Conservation (phyloP, 2,888 invertebrate genomes). For the Clusia tigrina region DNA sequence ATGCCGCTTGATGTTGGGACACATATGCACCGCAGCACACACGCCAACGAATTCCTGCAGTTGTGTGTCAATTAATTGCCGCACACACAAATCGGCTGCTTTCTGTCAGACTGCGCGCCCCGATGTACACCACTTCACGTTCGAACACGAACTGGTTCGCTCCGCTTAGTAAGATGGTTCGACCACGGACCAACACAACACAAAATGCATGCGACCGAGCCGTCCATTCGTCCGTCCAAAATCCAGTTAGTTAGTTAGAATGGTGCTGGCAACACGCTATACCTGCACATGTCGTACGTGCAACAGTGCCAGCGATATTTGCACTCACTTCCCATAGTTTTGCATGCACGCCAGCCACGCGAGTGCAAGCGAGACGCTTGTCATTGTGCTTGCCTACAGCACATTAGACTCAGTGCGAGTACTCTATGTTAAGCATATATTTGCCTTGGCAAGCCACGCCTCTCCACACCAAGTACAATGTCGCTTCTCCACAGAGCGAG, state of each 20-base stretch:
- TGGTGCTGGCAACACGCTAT: no score
- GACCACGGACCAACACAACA: conserved; percentile 29
- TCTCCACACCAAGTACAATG: not conserved
- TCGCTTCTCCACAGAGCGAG: not conserved
- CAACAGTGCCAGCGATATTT: not conserved
- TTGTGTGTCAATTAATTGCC: not conserved
- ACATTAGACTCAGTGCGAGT: not conserved
- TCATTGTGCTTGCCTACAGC: not conserved
- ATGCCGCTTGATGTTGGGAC: no score
- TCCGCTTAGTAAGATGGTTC: conserved; percentile 37
- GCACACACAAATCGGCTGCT: conserved; percentile 30
- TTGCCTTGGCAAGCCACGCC: conserved; percentile 17
- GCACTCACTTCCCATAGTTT: not conserved
- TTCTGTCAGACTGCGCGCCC: conserved; percentile 42
- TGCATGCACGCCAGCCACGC: not conserved
- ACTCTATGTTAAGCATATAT: not conserved
- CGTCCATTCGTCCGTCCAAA: not conserved
- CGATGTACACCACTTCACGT: conserved; percentile 63
- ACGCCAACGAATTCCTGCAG: not conserved
- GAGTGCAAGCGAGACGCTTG: not conserved
- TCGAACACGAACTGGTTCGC: conserved; percentile 63
- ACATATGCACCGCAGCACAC: no score
- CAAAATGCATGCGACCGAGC: not conserved
- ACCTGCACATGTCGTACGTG: not conserved
- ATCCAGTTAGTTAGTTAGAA: no score